Conservation (phyloP, 1,140 invertebrate species). For the Saccostrea glomerata region DNA sequence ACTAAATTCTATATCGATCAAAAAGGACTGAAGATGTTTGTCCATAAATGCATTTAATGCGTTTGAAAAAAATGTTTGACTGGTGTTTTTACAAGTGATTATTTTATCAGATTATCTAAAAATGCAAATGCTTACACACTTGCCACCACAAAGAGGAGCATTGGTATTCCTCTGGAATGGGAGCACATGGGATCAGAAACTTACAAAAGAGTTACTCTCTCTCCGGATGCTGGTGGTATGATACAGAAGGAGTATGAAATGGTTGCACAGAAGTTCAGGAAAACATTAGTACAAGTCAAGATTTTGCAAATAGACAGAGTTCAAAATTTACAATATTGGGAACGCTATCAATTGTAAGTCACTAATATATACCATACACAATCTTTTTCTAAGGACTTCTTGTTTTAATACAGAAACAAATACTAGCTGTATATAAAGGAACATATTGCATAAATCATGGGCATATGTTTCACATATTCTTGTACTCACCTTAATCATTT, state of each 20-base stretch:
- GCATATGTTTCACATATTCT: not conserved
- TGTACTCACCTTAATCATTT: not conserved
- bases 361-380: not conserved
- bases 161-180: conserved; percentile 46
- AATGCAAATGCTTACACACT: conserved; percentile 4
- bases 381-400: not conserved
- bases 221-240: not conserved
- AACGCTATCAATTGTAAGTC: conserved; percentile 53
- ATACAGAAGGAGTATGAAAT: conserved; percentile 43
- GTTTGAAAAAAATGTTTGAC: not conserved
- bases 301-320: conserved; percentile 46
- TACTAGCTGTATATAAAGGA: not conserved
- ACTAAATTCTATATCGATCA: too few relatives aligned
- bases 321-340: conserved; percentile 52
- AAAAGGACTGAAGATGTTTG: not conserved
- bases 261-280: conserved; percentile 42
- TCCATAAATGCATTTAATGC: not conserved
- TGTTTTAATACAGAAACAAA: not conserved
- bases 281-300: conserved; percentile 47
- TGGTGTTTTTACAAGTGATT: not conserved
- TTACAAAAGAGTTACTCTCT: not conserved
- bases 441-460: not conserved
- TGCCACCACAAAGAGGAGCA: conserved; percentile 43
- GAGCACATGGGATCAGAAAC: not conserved
- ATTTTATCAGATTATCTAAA: conserved; percentile 37